Evolutionary conservation across 1,140 invertebrate genomes (phyloP).

Genomic region (Oscheius sp.): DNA sequence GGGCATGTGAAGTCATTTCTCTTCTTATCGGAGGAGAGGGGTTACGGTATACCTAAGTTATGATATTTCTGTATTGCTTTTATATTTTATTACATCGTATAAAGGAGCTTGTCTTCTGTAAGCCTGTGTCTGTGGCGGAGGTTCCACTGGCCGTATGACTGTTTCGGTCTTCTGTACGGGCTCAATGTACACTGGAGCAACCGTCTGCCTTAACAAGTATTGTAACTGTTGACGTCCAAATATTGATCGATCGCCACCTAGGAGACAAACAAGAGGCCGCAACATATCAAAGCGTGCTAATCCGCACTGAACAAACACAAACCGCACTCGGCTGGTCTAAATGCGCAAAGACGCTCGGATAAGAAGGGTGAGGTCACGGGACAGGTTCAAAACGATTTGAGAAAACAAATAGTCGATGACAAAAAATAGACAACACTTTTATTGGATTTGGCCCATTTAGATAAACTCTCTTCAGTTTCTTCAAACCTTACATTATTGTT

Average conservation of each 20-base stretch:
- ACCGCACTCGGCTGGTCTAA: constrained; percentile 1
- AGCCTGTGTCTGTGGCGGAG: background rate
- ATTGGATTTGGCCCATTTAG: too few species aligned
- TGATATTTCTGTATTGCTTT: background rate
- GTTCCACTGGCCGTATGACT: background rate
- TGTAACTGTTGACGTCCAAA: constrained; percentile 1
- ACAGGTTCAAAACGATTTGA: too few species aligned
- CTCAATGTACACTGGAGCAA: background rate
- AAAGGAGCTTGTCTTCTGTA: background rate
- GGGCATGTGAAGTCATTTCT: too few species aligned
- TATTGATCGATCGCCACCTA: background rate
- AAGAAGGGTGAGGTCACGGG: too few species aligned
- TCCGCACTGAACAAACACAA: background rate
- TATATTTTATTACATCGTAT: background rate
- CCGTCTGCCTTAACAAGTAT: background rate
- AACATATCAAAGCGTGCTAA: constrained; percentile 14
- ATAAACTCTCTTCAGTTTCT: too few species aligned
- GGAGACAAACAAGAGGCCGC: constrained; percentile 5
- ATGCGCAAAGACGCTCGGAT: background rate
- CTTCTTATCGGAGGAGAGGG: background rate
- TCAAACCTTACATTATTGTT: too few species aligned
- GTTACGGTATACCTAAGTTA: background rate
- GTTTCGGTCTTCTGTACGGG: background rate
- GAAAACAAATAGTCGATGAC: too few species aligned
- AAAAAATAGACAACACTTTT: too few species aligned